Base-by-base conservation (phyloP, 2,888 invertebrate species). In the Caenorhabditis sp. region DNA sequence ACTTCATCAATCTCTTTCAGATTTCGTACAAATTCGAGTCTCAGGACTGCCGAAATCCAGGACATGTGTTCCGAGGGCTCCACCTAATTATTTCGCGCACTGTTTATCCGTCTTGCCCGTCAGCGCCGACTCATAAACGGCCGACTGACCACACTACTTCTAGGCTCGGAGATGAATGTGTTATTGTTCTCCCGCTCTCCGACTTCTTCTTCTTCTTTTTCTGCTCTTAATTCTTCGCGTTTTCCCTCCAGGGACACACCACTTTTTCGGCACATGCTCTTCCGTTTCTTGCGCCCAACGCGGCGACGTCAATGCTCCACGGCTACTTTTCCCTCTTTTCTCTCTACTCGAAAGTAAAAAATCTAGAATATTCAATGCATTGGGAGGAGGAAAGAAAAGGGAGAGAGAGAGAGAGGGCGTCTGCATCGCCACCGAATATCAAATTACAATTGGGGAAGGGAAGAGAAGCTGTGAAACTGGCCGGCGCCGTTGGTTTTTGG, bases 391-490 rank as follows among this genome's bases (percentile, higher is more conserved):
- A 27, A 55, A 43, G 48, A 13, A 27, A 15, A 39, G 39, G 45
- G 13, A 63, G 35, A 53, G 63, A 53, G 39, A 65, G 27, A 37
- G 15, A 43, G 37, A 35, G 45, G 35, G 53, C 24, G 46, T 66
- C 48, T 66, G 30, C 24, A 56, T 56, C 35, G 39, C 39, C 32
- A 37, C 65, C 37, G 59, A 58, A 68, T 68, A 68, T 68, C 68
- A 41, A 68, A 68, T 68, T 68, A 68, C 68, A 68, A 59, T 52
- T n/a, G n/a, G n/a, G n/a, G n/a, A n/a, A n/a, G n/a, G n/a, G n/a
- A n/a, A n/a, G n/a, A n/a, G 45, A 24, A 66, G 66, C 66, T 56
- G 66, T 66, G 66, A 66, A 66, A 65, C 39, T 17, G 15, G 26
- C 6, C 52, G 20, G 8, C 41, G 20, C 39, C 22, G 24, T 15